Conservation (phyloP, 2,888 invertebrate species). For the Zhengitettix transpicula region DNA sequence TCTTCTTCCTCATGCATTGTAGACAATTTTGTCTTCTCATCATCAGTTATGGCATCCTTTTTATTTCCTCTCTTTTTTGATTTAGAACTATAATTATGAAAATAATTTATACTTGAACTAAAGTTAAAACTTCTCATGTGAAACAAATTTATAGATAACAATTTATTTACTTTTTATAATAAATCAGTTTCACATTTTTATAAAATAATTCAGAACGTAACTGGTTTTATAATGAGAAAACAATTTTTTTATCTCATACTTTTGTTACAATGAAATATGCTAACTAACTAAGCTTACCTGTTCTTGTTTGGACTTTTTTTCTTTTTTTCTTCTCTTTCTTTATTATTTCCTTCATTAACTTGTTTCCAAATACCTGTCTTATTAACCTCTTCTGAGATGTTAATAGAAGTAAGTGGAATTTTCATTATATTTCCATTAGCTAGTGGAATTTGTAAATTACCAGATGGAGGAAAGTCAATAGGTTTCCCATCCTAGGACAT, state of each 20-base stretch:
- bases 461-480: conserved; percentile 20
- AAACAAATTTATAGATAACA: not conserved
- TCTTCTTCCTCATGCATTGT: conserved; percentile 81
- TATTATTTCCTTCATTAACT: conserved; percentile 53
- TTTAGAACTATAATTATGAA: conserved; percentile 27
- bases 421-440: conserved; percentile 83
- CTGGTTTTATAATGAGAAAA: too few relatives aligned
- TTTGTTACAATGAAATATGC: too few relatives aligned
- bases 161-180: not conserved
- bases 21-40: conserved; percentile 48
- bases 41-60: conserved; percentile 37
- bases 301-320: conserved; percentile 23
- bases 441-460: conserved; percentile 71
- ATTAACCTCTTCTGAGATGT: conserved; percentile 86
- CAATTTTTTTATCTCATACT: too few relatives aligned
- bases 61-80: conserved; percentile 53
- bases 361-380: conserved; percentile 90
- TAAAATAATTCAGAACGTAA: too few relatives aligned
- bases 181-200: too few relatives aligned
- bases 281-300: conserved; percentile 6
- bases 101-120: not conserved
- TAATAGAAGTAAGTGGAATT: conserved; percentile 68
- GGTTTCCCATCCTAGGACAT: conserved; percentile 18
- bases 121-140: conserved; percentile 8
- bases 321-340: conserved; percentile 31